These are phyloP conservation scores for Meteorus sp. DNA, from an alignment of 1,140 invertebrate genomes.

Conservation along the genomic window DNA sequence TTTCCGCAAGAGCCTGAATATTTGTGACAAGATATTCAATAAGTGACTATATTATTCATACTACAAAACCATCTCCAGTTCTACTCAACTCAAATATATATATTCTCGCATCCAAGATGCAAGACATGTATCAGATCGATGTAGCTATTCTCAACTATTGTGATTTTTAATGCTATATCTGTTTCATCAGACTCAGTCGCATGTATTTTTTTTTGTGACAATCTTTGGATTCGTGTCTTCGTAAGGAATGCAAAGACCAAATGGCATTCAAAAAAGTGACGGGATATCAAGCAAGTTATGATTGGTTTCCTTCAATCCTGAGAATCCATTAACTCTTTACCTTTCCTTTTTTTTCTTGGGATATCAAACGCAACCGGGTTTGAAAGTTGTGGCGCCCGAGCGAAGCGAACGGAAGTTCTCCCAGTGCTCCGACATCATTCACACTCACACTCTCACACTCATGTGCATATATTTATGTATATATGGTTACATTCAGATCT, in stretches of 20 bases:
- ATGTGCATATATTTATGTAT: neutral
- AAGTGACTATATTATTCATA: too few relatives aligned
- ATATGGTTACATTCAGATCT: too few relatives aligned
- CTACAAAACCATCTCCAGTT: too few relatives aligned
- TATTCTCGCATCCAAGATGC: too few relatives aligned
- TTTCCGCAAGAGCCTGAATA: too few relatives aligned
- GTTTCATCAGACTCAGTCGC: too few relatives aligned
- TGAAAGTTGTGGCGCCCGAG: constrained; percentile 5
- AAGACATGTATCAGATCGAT: too few relatives aligned
- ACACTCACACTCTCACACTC: neutral
- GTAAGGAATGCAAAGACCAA: neutral
- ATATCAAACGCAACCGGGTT: neutral
- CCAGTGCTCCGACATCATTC: too few relatives aligned
- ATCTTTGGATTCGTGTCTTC: neutral
- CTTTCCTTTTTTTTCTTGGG: neutral
- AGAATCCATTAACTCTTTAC: neutral
- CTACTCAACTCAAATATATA: too few relatives aligned
- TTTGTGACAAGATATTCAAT: too few relatives aligned
- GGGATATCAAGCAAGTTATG: neutral
- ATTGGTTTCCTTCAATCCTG: constrained; percentile 1
- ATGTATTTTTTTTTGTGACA: neutral
- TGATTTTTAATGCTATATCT: too few relatives aligned
- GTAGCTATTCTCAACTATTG: too few relatives aligned
- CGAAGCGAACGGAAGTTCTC: neutral
- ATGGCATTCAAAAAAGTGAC: neutral